phyloP scores from a whole-genome alignment of 2,888 invertebrate genomes.

The Callinectes sapidus region DNA sequence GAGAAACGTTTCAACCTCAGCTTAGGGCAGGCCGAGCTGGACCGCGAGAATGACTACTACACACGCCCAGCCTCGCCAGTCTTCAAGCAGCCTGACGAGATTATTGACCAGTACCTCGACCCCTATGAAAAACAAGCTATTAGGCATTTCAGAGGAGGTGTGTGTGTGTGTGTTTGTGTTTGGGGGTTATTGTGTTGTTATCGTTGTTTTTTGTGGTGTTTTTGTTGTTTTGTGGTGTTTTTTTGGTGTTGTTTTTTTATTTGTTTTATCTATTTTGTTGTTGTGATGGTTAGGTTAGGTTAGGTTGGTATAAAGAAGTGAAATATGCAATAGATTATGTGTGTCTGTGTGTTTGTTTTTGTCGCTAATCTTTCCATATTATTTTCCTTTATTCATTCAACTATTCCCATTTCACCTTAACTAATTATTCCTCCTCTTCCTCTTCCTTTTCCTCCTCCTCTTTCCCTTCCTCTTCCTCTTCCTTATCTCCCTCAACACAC shows the following conservation, averaged over 20 bases:
- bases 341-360: background rate
- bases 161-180: conserved; percentile 12
- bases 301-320: no score
- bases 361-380: background rate
- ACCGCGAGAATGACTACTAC: conserved; percentile 84
- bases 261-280: no score
- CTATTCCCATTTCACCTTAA: background rate
- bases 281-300: no score
- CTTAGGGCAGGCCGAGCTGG: conserved; percentile 82
- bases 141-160: conserved; percentile 70
- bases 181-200: background rate
- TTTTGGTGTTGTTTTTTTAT: no score
- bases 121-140: conserved; percentile 72
- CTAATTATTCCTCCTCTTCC: background rate
- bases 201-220: no score
- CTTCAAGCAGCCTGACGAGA: conserved; percentile 66
- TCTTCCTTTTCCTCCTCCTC: background rate
- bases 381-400: background rate
- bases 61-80: conserved; percentile 83
- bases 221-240: no score
- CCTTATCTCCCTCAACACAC: background rate
- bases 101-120: conserved; percentile 68
- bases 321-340: background rate
- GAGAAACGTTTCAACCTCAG: conserved; percentile 87
- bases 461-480: background rate